These are phyloP conservation scores for Procambarus virginalis DNA, from an alignment of 1,140 invertebrate species.

Conservation along the genomic window DNA sequence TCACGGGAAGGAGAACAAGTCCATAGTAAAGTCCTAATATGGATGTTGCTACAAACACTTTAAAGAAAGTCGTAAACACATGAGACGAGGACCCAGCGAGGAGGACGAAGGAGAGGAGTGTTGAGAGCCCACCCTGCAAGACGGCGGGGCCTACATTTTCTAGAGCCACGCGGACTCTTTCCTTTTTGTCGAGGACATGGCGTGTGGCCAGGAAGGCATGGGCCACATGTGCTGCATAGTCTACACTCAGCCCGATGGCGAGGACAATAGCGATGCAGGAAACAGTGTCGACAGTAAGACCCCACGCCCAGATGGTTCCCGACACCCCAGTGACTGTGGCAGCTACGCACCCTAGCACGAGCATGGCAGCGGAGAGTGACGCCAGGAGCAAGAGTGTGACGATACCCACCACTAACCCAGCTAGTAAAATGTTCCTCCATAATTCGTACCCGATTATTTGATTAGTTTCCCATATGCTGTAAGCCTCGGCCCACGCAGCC, in stretches of 20 bases:
- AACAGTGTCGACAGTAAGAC: slow-evolving; percentile 78
- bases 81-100: slow-evolving; percentile 76
- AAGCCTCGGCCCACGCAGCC: slow-evolving; percentile 64
- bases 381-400: slow-evolving; percentile 78
- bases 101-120: slow-evolving; percentile 77
- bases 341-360: slow-evolving; percentile 76
- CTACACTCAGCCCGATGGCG: slow-evolving; percentile 77
- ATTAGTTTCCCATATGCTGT: slow-evolving; percentile 70
- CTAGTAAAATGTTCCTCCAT: slow-evolving; percentile 77
- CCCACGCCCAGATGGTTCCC: slow-evolving; percentile 78
- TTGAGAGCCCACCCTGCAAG: slow-evolving; percentile 77
- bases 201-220: slow-evolving; percentile 76
- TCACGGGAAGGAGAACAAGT: slow-evolving; percentile 77
- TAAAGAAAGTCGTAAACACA: slow-evolving; percentile 77
- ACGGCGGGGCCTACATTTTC: slow-evolving; percentile 76
- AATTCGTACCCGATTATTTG: slow-evolving; percentile 78
- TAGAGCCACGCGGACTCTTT: slow-evolving; percentile 74
- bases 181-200: slow-evolving; percentile 75
- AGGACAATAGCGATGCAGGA: slow-evolving; percentile 77
- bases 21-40: slow-evolving; percentile 79
- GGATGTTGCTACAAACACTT: slow-evolving; percentile 80
- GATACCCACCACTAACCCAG: slow-evolving; percentile 76
- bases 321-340: slow-evolving; percentile 78
- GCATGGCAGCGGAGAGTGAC: slow-evolving; percentile 76
- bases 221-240: slow-evolving; percentile 79